A percentile compares a stretch with the other conserved stretches of the same genome.
These are phyloP conservation scores for Chunga burmeisteri DNA, from an alignment of 2,113 vertebrate genomes.

Conservation along the genomic window DNA sequence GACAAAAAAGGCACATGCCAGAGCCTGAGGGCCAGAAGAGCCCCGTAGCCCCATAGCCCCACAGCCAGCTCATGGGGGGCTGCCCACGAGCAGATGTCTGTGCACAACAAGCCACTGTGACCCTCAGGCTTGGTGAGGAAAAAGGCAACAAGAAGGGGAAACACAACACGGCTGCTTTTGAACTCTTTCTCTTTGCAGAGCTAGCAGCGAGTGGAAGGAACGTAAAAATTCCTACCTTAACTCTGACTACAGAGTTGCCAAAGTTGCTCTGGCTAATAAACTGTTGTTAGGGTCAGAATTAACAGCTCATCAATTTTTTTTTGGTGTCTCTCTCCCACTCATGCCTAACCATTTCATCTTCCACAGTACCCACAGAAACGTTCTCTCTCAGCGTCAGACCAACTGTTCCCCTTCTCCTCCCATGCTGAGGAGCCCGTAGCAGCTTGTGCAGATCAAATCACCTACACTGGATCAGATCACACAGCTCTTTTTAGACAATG, in stretches of 20 bases:
- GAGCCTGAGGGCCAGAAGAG: neutral
- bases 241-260: neutral
- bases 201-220: neutral
- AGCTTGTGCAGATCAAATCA: neutral
- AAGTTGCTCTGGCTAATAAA: neutral
- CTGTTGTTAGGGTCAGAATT: neutral
- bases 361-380: neutral
- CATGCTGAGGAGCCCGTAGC: neutral
- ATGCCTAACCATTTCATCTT: neutral
- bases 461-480: neutral
- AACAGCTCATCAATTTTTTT: neutral
- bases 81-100: neutral
- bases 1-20: neutral
- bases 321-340: neutral
- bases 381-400: neutral
- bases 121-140: neutral
- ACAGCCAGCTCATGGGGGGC: neutral
- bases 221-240: neutral
- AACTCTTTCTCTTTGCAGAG: neutral
- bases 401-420: accelerated
- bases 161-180: neutral
- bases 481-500: neutral
- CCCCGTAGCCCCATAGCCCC: neutral
- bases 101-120: neutral
- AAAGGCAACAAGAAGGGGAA: neutral